Evolutionary conservation across 1,140 invertebrate species (phyloP).

Genomic region (Apis dorsata): DNA sequence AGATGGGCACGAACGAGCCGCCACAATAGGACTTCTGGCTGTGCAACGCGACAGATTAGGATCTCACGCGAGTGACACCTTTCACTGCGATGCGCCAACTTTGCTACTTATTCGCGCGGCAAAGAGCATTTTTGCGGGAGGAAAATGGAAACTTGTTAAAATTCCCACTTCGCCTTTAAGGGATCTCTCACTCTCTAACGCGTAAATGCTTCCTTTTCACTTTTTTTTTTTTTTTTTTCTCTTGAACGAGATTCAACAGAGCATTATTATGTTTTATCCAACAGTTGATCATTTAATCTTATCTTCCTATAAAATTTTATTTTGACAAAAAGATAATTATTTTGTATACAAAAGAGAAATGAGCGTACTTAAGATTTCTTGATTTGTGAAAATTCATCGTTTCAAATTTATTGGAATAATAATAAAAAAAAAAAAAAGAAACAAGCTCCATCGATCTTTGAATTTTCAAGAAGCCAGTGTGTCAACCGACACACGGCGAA

Average conservation of each 20-base stretch:
- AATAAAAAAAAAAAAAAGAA: neutral
- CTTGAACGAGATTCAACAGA: too few relatives aligned
- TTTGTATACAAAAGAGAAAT: too few relatives aligned
- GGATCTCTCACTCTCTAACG: neutral
- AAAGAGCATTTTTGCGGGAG: neutral
- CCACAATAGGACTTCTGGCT: conserved; percentile 59
- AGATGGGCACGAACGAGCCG: conserved; percentile 66
- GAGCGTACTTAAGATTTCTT: too few relatives aligned
- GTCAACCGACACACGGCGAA: conserved; percentile 39
- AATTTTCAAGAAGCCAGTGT: conserved; percentile 28
- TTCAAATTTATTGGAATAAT: too few relatives aligned
- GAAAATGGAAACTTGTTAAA: conserved; percentile 8
- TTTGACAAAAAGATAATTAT: too few relatives aligned
- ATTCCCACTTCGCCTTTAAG: neutral
- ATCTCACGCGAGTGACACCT: conserved; percentile 69
- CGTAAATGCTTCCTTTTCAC: neutral
- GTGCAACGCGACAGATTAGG: conserved; percentile 71
- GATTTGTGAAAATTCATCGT: too few relatives aligned
- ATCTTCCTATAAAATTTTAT: too few relatives aligned
- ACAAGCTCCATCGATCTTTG: neutral
- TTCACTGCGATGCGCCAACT: conserved; percentile 72
- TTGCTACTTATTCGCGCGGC: conserved; percentile 55
- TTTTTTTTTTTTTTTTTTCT: too few relatives aligned
- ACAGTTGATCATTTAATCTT: too few relatives aligned
- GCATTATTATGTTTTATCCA: too few relatives aligned